Evolutionary conservation across 2,888 invertebrate genomes (phyloP), one percentile per base, ranked within the genome.

Genomic region (Pasiphila rectangulata): DNA sequence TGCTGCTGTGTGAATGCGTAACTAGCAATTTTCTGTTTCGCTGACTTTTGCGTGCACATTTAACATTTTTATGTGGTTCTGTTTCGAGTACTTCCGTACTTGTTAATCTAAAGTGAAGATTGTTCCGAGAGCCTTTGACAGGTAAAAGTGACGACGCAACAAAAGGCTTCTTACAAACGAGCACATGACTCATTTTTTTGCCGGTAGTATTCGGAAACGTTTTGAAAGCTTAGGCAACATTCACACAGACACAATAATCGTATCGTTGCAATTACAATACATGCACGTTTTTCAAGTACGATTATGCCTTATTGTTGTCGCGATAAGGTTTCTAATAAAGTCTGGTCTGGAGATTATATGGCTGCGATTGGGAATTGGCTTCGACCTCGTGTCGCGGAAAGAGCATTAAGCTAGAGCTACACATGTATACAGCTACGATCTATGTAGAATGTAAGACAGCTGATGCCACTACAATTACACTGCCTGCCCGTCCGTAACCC

Each of bases 311-410:
- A 71, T 77, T 71, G 59, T 64, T 60, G 56, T 48, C 60, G 60
- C 55, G 56, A 66, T 83, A 85, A 68, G 83, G 82, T 79, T 83
- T 81, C 77, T 54, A 79, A 68, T 81, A 50, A 59, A 51, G 66
- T 60, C 60, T 61, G 64, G 66, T 60, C 60, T 61, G 64, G 70
- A 63, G 58, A 70, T 83, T 83, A 69, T 83, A 84, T 76, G 84
- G 84, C 82, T 83, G 81, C 62, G 65, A 64, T 68, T 73, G 70
- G 64, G 75, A 76, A 78, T 81, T 74, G 80, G 80, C 76, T 80
- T 81, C 71, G 63, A 70, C 66, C 56, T 61, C 68, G 66, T 75
- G 80, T 81, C 79, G 79, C 72, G 75, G 75, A 72, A 80, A 79
- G 79, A 76, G 32, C 32, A 32, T 32, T 32, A 32, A 17, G 10